Percentiles rank a stretch among this genome's conserved stretches.
phyloP scores from a whole-genome alignment of 2,888 invertebrate species.

The Cyaniris semiargus region DNA sequence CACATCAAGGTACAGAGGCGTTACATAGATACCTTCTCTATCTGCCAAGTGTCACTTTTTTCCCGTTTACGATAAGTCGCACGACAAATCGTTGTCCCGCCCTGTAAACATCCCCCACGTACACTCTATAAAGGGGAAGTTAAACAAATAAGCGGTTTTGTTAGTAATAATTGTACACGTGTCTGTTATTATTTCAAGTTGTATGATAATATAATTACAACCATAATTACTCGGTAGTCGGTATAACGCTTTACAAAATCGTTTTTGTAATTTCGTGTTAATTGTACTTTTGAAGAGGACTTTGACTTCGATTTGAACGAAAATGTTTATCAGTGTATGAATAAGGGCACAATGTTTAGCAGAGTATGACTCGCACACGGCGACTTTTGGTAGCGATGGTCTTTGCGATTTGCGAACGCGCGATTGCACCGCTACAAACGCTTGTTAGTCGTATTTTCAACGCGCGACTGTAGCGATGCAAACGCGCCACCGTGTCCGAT shows the following conservation, averaged over 20 bases:
- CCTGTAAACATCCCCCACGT: slow-evolving; percentile 30
- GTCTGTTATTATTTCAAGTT: slow-evolving; percentile 34
- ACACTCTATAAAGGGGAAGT: slow-evolving; percentile 29
- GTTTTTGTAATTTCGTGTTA: not conserved
- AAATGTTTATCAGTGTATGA: not conserved
- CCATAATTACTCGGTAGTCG: not conserved
- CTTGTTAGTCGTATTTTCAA: too few relatives aligned
- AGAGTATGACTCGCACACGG: not conserved
- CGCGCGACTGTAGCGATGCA: too few relatives aligned
- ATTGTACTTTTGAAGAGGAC: not conserved
- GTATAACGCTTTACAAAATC: not conserved
- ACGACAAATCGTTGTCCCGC: slow-evolving; percentile 30
- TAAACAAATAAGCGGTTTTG: slow-evolving; percentile 38
- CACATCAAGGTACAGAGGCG: too few relatives aligned
- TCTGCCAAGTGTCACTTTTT: too few relatives aligned
- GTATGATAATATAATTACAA: slow-evolving; percentile 18
- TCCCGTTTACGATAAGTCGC: not conserved
- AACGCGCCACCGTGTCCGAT: too few relatives aligned
- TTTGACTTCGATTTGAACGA: not conserved
- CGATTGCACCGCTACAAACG: too few relatives aligned
- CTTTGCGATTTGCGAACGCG: too few relatives aligned
- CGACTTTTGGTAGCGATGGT: too few relatives aligned
- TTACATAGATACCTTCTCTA: too few relatives aligned
- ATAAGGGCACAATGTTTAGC: not conserved
- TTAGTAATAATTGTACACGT: slow-evolving; percentile 35